Evolutionary conservation across 2,797 vertebrate genomes (phyloP), one percentile per base, ranked within the genome.

Genomic region (Dromococcyx pavoninus): DNA sequence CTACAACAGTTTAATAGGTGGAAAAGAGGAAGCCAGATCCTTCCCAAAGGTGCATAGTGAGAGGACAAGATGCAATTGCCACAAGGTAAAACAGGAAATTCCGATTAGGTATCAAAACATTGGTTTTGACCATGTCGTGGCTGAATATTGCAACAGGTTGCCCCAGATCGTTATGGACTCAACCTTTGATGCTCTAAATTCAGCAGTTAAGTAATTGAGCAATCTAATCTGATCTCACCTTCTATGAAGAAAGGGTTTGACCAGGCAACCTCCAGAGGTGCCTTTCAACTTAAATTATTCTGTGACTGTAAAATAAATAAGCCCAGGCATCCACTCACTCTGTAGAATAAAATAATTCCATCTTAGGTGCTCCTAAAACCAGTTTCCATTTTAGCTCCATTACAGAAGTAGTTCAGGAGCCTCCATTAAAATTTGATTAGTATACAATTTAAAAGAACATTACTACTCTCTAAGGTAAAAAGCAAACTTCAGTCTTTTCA

Each of bases 141-240:
- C 28, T 73, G 87, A 89, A 91, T 11, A 81, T 27, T 62, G 23
- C 50, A 93, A 75, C 9, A 81, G 65, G 65, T 58, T 77, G 37
- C 30, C 46, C 41, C 39, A 60, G 9, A n/a, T 23, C 32, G 65
- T 67, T 80, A 72, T 0, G 0, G 37, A 94, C 86, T 65, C 75
- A 77, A 50, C 50, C 79, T 77, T 0, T 44, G 54, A 74, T 67
- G 53, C 91, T 91, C 67, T 75, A 92, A 74, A 89, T 88, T 71
- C 58, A 46, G 91, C 78, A 37, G 41, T 72, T 93, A 91, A 88
- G 69, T 37, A 79, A 58, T 7, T 88, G 57, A 89, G 85, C 61
- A 80, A 93, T 21, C 74, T 92, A 85, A 92, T 89, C 89, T 95
- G 43, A 93, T 78, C 76, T 83, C 62, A 81, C 33, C 33, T 89